Evolutionary conservation across 2,797 vertebrate species (phyloP), one percentile per base, ranked within the genome.

Genomic region (Argya squamiceps): DNA sequence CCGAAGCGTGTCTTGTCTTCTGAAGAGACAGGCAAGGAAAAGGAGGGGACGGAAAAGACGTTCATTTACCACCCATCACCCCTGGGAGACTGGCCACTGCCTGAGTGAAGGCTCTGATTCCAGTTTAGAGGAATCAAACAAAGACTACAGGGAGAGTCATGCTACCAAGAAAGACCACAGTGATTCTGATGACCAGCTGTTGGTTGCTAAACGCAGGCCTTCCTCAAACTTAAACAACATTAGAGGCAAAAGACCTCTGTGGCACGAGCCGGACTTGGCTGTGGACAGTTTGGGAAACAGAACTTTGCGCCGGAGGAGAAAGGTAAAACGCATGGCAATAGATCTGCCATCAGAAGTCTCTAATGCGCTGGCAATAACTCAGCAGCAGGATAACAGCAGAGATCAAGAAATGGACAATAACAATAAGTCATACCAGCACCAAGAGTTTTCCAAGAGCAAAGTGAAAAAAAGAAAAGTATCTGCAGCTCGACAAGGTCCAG

Each of bases 261-360:
- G 99, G 99, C 98, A 98, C 0, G 99, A 99, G 8, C 96, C 89
- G 78, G 99, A 99, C 94, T 89, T 98, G 53, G 97, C 98, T 23
- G 96, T 92, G 94, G 89, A 99, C 98, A 97, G 86, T 75, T 93
- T 98, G 53, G 98, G 96, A 47, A 98, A 97, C 88, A 98, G 99
- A 91, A 99, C 99, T 91, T 98, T 99, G 13, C 98, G 99, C 24
- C 97, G 99, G 60, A 98, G 99, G 34, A 98, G 99, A 58, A 99
- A 99, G 92, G 99, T 99, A 56, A 99, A 99, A 91, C 98, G 99
- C 29, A 99, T 99, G 99, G 99, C 99, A 2, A 98, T 99, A 36
- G 99, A 99, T 93, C 98, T 99, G 8, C 99, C 99, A 0, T 97
- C 94, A 32, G 99, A 99, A 84, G 91, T 98, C 46, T 80, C 98